Base-by-base conservation (phyloP, 1,140 invertebrate genomes). In the Drosophila subpulchrella region DNA sequence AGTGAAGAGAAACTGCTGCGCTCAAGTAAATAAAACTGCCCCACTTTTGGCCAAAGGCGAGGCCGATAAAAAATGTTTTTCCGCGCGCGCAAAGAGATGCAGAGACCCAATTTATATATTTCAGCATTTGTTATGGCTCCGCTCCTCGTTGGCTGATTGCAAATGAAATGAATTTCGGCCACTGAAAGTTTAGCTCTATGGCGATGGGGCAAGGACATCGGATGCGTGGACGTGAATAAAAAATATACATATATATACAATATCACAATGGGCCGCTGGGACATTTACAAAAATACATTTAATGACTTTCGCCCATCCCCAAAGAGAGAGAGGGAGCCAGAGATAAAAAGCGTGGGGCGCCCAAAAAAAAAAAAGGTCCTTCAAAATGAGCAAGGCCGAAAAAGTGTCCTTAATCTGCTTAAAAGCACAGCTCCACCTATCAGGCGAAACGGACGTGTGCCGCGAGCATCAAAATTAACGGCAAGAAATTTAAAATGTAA, bases 401-500 rank as follows among this genome's bases (percentile, higher is more conserved):
- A 75, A 75, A 78, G 51, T 81, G 77, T 78, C 65, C 73, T 83
- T 89, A 89, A 89, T 89, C 84, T 84, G 80, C 78, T 89, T 84
- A 80, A 89, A 80, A 89, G 76, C 80, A 48, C 76, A 79, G 48
- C 65, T 13, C 42, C 50, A 48, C 48, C 55, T 62, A 61, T 65
- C 65, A 61, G 57, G 27, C 30, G 32, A 34, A 36, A 20, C 46
- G 68, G 44, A 47, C 67, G 51, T 48, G 51, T 71, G 66, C 68
- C 39, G 57, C 32, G 61, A 56, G 67, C 84, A 88, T 88, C 76
- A 84, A 89, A 89, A 89, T 89, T 89, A 90, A 89, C 81, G 77
- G 59, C 81, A 74, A 80, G 70, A 75, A 89, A 89, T 89, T 89
- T 89, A 81, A 89, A 90, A 90, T 84, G 84, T 89, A 89, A 89